phyloP scores from a whole-genome alignment of 2,888 invertebrate genomes.

The Aleiodes alternator region DNA sequence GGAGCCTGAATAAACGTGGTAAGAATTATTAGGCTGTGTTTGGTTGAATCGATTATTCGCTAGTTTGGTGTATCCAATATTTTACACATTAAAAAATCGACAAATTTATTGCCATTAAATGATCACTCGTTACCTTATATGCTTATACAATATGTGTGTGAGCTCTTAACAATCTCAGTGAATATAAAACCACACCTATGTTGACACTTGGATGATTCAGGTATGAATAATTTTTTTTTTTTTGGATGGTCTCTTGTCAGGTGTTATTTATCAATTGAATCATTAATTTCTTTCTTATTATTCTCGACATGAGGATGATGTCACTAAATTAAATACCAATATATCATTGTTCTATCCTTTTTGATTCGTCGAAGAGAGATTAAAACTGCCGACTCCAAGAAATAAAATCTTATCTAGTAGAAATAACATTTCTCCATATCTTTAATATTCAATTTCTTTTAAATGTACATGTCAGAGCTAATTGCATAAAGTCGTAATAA shows the following conservation, averaged over 20 bases:
- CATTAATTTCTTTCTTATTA: constrained; percentile 3
- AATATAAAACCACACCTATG: constrained; percentile 20
- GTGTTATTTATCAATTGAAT: constrained; percentile 7
- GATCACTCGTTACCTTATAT: constrained; percentile 6
- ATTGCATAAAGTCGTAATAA: no score
- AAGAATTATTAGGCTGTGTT: constrained; percentile 53
- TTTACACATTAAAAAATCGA: constrained; percentile 1
- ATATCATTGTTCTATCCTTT: not conserved
- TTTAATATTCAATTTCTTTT: no score
- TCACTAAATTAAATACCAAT: not conserved
- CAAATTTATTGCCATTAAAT: constrained; percentile 22
- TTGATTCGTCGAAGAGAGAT: no score
- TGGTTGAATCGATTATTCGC: constrained; percentile 47
- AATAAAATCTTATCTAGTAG: no score
- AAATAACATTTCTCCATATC: no score
- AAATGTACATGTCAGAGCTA: no score
- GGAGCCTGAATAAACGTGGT: constrained; percentile 52
- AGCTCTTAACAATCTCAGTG: not conserved
- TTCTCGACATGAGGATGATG: not conserved
- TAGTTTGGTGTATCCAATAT: not conserved
- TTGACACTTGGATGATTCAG: constrained; percentile 26
- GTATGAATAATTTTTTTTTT: not conserved
- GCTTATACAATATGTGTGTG: not conserved
- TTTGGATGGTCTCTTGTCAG: not conserved
- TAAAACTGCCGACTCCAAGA: no score